Evolutionary conservation across 2,888 invertebrate genomes (phyloP), one percentile per base, ranked within the genome.

Genomic region (Pyrochroa serraticornis): DNA sequence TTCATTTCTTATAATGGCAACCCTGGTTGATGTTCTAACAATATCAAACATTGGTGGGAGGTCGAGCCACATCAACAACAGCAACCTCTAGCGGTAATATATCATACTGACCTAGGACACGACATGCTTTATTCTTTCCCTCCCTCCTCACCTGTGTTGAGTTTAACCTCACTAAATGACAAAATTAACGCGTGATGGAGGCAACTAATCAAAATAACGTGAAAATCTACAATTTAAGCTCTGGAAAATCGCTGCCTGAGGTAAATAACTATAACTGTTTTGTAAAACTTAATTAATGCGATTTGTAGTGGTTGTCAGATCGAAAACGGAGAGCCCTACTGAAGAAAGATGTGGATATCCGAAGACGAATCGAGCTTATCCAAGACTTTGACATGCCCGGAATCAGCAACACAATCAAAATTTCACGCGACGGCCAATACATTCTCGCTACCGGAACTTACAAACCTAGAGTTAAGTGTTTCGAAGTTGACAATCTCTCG

Each of bases 351-450:
- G 88, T 91, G 35, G 97, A 96, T 76, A 84, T 97, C 43, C 84
- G 95, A 66, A 85, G 92, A 67, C 85, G 96, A 73, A 95, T 99
- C 69, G 95, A 98, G 80, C 86, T 99, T 37, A 93, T 99, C 65
- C 99, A 99, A 81, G 99, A 99, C 76, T 99, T 99, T 84, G 95
- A 97, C 69, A 99, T 99, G 99, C 98, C 99, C 22, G 94, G 90
- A 44, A 86, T 98, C 0, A 95, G 96, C 74, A 91, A 90, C 10
- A 87, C 87, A 47, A 84, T 99, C 14, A 84, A 87, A 71, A 85
- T 94, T 63, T 93, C 97, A 6, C 89, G 86, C 68, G 97, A 99
- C 83, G 92, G 93, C 10, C 91, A 97, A 65, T 97, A 92, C 75
- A 88, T 99, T 60, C 82, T 97, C 75, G 92, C 93, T 1, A 90